Evolutionary conservation across 2,113 vertebrate species (phyloP), one percentile per base, ranked within the genome.

Genomic region (Vimba vimba): DNA sequence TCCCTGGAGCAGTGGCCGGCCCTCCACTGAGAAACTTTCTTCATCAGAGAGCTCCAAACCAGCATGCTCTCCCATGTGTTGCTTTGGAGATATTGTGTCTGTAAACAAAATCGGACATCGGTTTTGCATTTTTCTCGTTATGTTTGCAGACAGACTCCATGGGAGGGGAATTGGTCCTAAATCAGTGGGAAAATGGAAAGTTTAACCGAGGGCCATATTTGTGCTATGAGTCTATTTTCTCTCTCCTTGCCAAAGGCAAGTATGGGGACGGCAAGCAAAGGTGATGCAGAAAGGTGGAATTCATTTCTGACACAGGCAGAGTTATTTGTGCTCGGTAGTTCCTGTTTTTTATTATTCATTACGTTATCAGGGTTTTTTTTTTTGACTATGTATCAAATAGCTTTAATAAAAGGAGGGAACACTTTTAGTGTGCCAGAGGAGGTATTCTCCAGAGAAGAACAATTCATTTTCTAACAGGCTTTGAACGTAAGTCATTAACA

Each of bases 71-170:
- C 17, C 62, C 50, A 10, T 52, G 25, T 82, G 62, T 45, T 66
- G 25, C 39, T 66, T 81, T 27, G 43, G 62, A 68, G 45, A 82
- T 82, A 68, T 33, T 82, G 19, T 69, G 64, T 52, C 17, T 82
- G 79, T 47, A 68, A 33, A 33, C 27, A 52, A 68, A 82, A 62
- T 33, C 43, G 17, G 36, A 81, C 15, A 82, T 68, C 3, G 8
- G n/a, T 30, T 82, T 82, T 52, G 62, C 45, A 82, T 82, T 66
- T 82, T 81, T 45, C 23, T 82, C 4, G 6, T 73, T 83, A 82
- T 55, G 64, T 59, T 83, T 73, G 66, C 47, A 57, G 66, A 71
- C 47, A 25, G 43, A 82, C 33, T 82, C 43, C 19, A 2, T 27
- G 21, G 47, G 50, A 73, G 30, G 50, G 45, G 50, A 83, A 83